Base-by-base conservation (phyloP, 2,113 vertebrate species). In the Larimichthys polyactis region DNA sequence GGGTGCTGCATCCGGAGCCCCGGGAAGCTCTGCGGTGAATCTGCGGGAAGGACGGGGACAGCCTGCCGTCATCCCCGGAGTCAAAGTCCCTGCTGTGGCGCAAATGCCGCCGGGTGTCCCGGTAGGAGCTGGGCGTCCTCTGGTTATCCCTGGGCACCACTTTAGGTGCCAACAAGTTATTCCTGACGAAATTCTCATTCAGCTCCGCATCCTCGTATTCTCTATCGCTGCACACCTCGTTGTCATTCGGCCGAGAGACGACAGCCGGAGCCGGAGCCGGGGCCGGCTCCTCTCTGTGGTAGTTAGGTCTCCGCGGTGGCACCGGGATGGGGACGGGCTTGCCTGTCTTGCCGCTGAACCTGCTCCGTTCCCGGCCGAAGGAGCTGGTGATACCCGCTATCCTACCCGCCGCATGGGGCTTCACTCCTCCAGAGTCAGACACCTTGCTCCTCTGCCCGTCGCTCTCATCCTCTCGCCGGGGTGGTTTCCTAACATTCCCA, bases 161-260 rank as follows among this genome's bases (percentile, higher is more conserved):
- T 76, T 84, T 92, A 0, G 93, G 94, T 0, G 79, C 75, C 86
- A 96, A 82, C 65, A 96, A 84, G 91, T 96, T 96, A 76, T 90
- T 86, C 67, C 92, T 81, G 71, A 96, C 91, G 57, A 96, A 96
- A 89, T 95, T 96, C 29, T 96, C 95, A 27, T 96, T 97, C 27
- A 96, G 86, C 86, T 96, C 96, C 77, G 88, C 78, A 36, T 96
- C 95, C 76, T 97, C 96, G 75, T 94, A 96, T 9, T 97, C 96
- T 15, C 91, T 89, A 90, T 97, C 96, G 82, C 95, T 96, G 90
- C 75, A 67, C 72, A 89, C 81, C 54, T 90, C 92, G 82, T 84
- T 90, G 0, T 87, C 85, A 24, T 85, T 91, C 24, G 63, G 66
- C 5, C 1, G 87, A 2, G 75, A 11, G 79, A 24, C 60, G 6